Base-by-base conservation (phyloP, 2,888 invertebrate species). In the Scotopteryx bipunctaria region DNA sequence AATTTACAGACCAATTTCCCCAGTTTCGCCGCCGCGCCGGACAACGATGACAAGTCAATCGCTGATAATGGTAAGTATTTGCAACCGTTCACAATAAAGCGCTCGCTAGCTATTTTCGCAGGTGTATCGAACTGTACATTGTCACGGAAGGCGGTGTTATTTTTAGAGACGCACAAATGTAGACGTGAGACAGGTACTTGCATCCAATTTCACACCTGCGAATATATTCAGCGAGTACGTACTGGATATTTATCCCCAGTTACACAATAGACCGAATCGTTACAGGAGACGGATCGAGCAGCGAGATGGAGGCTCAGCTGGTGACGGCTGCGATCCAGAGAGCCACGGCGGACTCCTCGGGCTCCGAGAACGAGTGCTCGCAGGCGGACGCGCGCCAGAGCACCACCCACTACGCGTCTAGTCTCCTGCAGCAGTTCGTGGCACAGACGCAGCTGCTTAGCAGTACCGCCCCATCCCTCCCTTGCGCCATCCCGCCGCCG, bases 241-340 rank as follows among this genome's bases (percentile, higher is more conserved):
- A 9, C 9, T 27, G 27, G 4, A 27, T 8, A 5, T 23, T 36
- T 19, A 8, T 32, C 21, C 16, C 11, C 21, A 11, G 16, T 41
- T 51, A 48, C n/a, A 40, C 29, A 25, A 4, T 25, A 46, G 1
- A 35, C 16, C 13, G 11, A 0, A 42, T 32, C 71, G 67, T 83
- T 82, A 27, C 76, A 87, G 92, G 91, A 44, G 93, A 93, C 68
- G 92, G 89, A 19, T 94, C 94, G 27, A 93, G 93, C 63, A 93
- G 95, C 69, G 95, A 95, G 80, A 94, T 94, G 91, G 95, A 95
- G 77, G 86, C 93, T 44, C 93, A 94, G 71, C 86, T 95, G 49
- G 95, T 95, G n/a, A 94, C 93, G 67, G 95, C 94, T 11, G 93
- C 95, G 38, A 95, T 95, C 56, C 94, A 95, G 73, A 91, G 95